Base-by-base conservation (phyloP, 2,888 invertebrate species). In the Caenorhabditis auriculariae region DNA sequence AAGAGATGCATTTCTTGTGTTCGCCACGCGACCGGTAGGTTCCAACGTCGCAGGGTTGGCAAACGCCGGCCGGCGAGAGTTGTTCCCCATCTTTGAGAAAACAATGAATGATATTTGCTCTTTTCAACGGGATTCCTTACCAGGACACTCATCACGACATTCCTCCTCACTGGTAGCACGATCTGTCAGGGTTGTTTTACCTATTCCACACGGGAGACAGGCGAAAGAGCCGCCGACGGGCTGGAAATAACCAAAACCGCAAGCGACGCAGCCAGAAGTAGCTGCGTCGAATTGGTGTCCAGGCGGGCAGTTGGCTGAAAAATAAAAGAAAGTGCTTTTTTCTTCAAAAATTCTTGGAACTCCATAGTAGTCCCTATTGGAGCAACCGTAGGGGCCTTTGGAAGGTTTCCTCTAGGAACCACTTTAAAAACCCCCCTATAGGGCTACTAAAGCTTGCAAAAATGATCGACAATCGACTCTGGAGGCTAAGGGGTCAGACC, bases 1-100 rank as follows among this genome's bases (percentile, higher is more conserved):
- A 95, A 7, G 88, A 85, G 6, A 89, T 88, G 79, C 96, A 96
- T 0, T 91, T 88, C 0, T 92, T 90, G 72, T 93, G 91, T 0
- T 91, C 87, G 2, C 93, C 92, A 81, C 89, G 90, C 0, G 89
- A 88, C 29, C 94, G 87, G 84, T 89, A 91, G 0, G 89, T 90
- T 46, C 92, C 94, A 46, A 90, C 85, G 0, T 92, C 91, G 80
- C 95, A 95, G 3, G 91, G 88, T 81, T 93, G 92, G 82, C 93
- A 94, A 46, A 89, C 89, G 2, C 94, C 94, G 76, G 91, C 90
- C 49, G 88, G 76, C 4, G 84, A 77, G 58, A 82, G 62, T 47
- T 84, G 83, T 49, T 82, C 80, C 3, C 84, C 84, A 52, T 83
- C 82, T 74, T 46, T 35, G 59, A 55, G 12, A 17, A 19, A 29